phyloP scores from a whole-genome alignment of 2,888 invertebrate genomes.

The Strigamia crassipes region DNA sequence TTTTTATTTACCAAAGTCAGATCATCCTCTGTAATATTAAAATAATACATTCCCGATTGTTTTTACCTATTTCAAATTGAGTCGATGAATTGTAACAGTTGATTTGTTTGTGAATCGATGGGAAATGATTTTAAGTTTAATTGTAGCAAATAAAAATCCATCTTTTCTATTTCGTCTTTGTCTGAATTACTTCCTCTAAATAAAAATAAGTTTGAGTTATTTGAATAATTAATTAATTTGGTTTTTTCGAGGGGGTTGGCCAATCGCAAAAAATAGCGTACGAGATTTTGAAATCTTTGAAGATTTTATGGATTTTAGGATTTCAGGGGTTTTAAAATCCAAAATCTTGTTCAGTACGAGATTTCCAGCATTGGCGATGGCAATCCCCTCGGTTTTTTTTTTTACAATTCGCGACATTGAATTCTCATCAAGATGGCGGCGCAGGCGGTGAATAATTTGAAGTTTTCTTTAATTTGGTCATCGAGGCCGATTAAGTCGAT shows the following conservation, averaged over 20 bases:
- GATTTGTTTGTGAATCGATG: conserved; percentile 12
- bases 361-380: no score
- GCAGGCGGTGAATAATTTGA: conserved; percentile 1
- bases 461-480: neutral
- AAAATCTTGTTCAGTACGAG: no score
- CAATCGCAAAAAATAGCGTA: no score
- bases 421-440: neutral
- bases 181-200: neutral
- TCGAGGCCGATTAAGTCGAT: neutral
- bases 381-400: no score
- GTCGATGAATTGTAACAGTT: conserved; percentile 34
- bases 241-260: no score
- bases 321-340: no score
- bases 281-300: no score
- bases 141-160: conserved; percentile 37
- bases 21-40: neutral
- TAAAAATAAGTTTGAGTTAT: neutral
- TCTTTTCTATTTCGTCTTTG: conserved; percentile 18
- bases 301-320: no score
- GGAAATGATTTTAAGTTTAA: neutral
- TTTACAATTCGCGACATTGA: conserved; percentile 2
- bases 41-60: neutral
- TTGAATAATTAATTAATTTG: no score
- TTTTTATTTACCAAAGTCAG: neutral
- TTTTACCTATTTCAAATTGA: neutral